Base-by-base conservation (phyloP, 2,113 vertebrate species). In the Lamprologus ornatipinnis region DNA sequence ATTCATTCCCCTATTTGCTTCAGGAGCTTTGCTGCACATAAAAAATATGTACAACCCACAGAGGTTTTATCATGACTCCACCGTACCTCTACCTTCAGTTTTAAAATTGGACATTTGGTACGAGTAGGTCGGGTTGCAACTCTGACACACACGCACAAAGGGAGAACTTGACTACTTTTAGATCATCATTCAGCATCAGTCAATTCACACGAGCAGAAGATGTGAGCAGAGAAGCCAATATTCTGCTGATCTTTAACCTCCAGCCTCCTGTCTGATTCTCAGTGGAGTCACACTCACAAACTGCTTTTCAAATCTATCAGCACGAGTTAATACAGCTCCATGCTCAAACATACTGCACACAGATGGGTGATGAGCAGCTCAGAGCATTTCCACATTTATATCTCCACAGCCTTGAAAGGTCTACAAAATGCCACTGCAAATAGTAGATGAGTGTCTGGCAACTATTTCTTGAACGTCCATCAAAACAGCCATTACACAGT, bases 261-360 rank as follows among this genome's bases (percentile, higher is more conserved):
- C 55, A 84, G 70, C 55, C 92, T 84, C 65, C 86, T 21, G 53
- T 70, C 81, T 91, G 87, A 90, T 84, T 58, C 91, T 92, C 82
- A 35, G 80, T n/a, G 55, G 91, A 92, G 81, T 88, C 82, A 63
- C 78, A 51, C 80, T 85, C 70, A 70, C 78, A 49, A 23, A 81
- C 57, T 85, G 58, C 89, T 88, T 91, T 85, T 91, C 75, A 88
- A 83, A 93, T 92, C 92, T 75, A 87, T 92, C 93, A 93, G 85
- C 88, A 35, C 35, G 37, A 80, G 58, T 88, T 89, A 91, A 92
- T 89, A 88, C 57, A 80, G 45, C 63, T 49, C 85, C 85, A 92
- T 79, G 79, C 87, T 84, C 45, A 86, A 85, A 89, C 83, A 84
- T 80, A 86, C 73, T 91, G 80, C 84, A 83, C 73, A 65, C 78